A percentile compares a stretch with the other conserved stretches of the same genome.
phyloP scores from a whole-genome alignment of 2,888 invertebrate species.

The Conistra vaccinii region DNA sequence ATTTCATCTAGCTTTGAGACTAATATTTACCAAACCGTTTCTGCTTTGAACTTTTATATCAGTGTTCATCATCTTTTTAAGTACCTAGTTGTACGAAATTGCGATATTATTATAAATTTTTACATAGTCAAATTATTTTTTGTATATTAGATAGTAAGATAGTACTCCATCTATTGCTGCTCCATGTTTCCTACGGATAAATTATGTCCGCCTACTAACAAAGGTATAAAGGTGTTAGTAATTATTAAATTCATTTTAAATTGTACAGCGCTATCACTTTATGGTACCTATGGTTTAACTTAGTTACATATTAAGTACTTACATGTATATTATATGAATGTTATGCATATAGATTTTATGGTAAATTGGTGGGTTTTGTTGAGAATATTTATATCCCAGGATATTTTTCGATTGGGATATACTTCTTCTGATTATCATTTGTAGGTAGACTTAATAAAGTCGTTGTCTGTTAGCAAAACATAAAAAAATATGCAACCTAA shows the following conservation, averaged over 20 bases:
- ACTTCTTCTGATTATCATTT: not conserved
- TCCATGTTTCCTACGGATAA: constrained; percentile 36
- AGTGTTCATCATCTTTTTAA: not conserved
- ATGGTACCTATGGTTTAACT: constrained; percentile 18
- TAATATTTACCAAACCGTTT: not conserved
- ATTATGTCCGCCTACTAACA: constrained; percentile 47
- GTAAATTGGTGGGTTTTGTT: not conserved
- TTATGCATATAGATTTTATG: not conserved
- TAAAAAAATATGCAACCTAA: not conserved
- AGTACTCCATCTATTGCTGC: constrained; percentile 18
- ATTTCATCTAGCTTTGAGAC: not conserved
- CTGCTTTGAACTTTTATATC: not conserved
- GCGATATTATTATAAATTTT: no score
- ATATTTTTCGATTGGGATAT: not conserved
- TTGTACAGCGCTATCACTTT: constrained; percentile 51
- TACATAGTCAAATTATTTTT: no score
- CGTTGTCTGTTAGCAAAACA: not conserved
- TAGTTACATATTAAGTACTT: not conserved
- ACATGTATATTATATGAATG: not conserved
- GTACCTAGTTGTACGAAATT: no score
- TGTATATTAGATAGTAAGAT: not conserved
- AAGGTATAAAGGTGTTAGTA: constrained; percentile 60
- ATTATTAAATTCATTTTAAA: constrained; percentile 64
- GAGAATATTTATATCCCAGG: not conserved
- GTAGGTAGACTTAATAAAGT: not conserved